phyloP scores from a whole-genome alignment of 2,797 vertebrate species.

The Epinephelus awoara region DNA sequence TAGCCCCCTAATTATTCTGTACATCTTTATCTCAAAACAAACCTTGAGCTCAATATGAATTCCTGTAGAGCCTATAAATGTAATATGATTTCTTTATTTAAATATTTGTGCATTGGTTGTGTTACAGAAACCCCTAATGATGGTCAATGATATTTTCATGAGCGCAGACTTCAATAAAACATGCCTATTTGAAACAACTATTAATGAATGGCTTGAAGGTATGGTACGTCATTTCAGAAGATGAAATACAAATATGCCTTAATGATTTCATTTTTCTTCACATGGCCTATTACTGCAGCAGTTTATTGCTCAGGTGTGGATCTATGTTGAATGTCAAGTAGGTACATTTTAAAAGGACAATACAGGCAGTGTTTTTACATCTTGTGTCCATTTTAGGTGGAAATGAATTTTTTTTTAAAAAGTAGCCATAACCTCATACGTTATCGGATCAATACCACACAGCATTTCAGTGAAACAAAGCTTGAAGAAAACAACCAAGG shows the following conservation, averaged over 20 bases:
- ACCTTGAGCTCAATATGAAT: too few species aligned
- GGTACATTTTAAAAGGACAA: background rate
- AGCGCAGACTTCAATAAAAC: conserved; percentile 25
- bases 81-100: background rate
- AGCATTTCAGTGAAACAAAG: conserved; percentile 1
- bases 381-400: background rate
- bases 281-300: background rate
- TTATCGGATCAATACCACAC: background rate
- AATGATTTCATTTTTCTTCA: conserved; percentile 26
- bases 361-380: background rate
- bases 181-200: conserved; percentile 1
- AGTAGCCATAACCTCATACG: background rate
- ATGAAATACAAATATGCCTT: conserved; percentile 22
- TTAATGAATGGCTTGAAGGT: conserved; percentile 31
- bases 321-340: background rate
- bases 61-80: background rate
- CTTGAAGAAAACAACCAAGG: background rate
- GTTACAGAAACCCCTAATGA: background rate
- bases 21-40: background rate
- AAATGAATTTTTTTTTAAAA: background rate
- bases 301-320: background rate
- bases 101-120: background rate
- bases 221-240: conserved; percentile 9
- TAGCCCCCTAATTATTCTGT: background rate
- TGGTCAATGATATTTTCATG: background rate